A percentile compares a stretch with the other conserved stretches of the same genome.
Evolutionary conservation across 2,888 invertebrate genomes (phyloP).

Genomic region (Bimastos eiseni): DNA sequence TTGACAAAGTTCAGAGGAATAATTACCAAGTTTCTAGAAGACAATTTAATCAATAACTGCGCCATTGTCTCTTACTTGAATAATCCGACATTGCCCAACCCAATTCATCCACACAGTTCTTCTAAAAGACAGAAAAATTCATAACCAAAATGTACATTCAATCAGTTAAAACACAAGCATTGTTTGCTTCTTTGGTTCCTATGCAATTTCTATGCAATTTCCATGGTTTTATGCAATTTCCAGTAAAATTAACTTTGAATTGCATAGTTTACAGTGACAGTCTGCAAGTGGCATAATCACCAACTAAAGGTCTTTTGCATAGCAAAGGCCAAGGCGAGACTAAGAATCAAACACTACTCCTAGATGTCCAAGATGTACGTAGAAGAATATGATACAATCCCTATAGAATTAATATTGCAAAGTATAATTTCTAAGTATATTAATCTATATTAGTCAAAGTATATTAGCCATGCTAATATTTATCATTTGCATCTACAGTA

Average conservation of each 20-base stretch:
- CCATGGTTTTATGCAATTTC: no score
- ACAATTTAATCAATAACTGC: not conserved
- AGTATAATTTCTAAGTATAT: no score
- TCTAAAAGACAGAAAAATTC: not conserved
- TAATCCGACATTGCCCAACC: not conserved
- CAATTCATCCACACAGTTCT: conserved; percentile 7
- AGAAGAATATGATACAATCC: not conserved
- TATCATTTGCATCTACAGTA: not conserved
- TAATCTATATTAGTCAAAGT: no score
- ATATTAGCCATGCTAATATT: not conserved
- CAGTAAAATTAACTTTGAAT: no score
- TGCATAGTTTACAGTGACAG: no score
- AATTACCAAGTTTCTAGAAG: no score
- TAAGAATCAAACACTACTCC: not conserved
- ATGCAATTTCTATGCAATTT: no score
- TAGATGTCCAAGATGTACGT: no score
- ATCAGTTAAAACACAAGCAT: no score
- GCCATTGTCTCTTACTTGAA: not conserved
- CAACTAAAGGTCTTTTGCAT: not conserved
- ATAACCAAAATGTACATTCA: not conserved
- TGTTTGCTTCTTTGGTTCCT: no score
- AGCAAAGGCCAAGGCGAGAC: not conserved
- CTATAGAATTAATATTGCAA: not conserved
- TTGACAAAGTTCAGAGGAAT: not conserved
- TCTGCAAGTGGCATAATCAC: not conserved